These are phyloP conservation scores for Philereme vetulata DNA, from an alignment of 2,888 invertebrate genomes.

Conservation along the genomic window DNA sequence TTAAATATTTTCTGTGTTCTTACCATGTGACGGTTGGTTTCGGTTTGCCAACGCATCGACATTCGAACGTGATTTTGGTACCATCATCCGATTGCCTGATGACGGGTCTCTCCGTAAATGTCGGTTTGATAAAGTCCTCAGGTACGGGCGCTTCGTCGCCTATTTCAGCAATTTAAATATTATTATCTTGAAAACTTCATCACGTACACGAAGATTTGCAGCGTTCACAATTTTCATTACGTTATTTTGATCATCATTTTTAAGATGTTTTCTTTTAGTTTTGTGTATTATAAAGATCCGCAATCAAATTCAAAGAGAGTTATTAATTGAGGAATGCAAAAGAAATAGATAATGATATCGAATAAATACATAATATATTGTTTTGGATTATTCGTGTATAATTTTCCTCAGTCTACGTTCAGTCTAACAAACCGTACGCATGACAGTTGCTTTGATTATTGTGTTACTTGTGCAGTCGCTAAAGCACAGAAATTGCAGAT, in stretches of 20 bases:
- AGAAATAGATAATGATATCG: slow-evolving; percentile 61
- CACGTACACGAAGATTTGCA: slow-evolving; percentile 63
- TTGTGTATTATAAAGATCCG: slow-evolving; percentile 58
- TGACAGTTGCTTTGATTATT: slow-evolving; percentile 76
- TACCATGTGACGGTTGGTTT: slow-evolving; percentile 97
- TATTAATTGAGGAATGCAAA: slow-evolving; percentile 73
- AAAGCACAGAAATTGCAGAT: slow-evolving; percentile 66
- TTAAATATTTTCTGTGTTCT: slow-evolving; percentile 62
- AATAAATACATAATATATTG: slow-evolving; percentile 61
- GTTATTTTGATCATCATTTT: slow-evolving; percentile 53
- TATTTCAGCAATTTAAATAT: slow-evolving; percentile 69
- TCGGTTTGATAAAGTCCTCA: slow-evolving; percentile 97
- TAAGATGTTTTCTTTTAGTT: slow-evolving; percentile 81
- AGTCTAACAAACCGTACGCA: slow-evolving; percentile 76
- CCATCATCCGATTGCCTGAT: slow-evolving; percentile 98
- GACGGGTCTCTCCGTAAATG: slow-evolving; percentile 98
- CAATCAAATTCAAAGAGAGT: slow-evolving; percentile 62
- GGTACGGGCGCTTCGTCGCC: slow-evolving; percentile 98
- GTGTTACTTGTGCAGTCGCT: slow-evolving; percentile 72
- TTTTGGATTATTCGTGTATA: slow-evolving; percentile 57
- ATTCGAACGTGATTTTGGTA: slow-evolving; percentile 97
- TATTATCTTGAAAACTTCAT: slow-evolving; percentile 49
- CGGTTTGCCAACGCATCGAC: slow-evolving; percentile 98
- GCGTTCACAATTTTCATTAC: slow-evolving; percentile 43
- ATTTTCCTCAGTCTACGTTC: slow-evolving; percentile 55